A percentile compares a stretch with the other conserved stretches of the same genome.
Evolutionary conservation across 2,888 invertebrate species (phyloP).

Genomic region (Epistrophe grossulariae): DNA sequence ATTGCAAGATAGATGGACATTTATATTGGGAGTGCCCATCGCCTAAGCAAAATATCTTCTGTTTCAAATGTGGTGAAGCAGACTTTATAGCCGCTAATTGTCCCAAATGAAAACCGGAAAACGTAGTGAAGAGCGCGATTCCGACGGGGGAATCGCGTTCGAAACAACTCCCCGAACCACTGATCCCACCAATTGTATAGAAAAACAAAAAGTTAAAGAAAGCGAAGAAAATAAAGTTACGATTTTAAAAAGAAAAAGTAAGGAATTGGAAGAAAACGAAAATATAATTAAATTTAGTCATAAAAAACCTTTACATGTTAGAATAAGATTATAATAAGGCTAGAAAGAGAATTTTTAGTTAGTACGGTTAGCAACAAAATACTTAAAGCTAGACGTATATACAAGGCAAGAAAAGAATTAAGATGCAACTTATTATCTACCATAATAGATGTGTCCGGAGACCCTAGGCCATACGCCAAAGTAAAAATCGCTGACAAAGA

Average conservation of each 20-base stretch:
- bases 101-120: neutral
- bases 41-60: constrained; percentile 4
- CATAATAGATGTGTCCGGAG: neutral
- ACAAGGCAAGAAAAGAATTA: neutral
- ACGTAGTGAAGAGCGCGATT: neutral
- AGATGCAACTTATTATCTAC: neutral
- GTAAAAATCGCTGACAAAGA: neutral
- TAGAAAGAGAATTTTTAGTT: neutral
- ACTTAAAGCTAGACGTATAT: neutral
- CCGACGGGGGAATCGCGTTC: neutral
- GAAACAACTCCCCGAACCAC: neutral
- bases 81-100: neutral
- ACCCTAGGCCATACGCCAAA: constrained; percentile 4
- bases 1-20: neutral
- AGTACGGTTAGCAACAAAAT: neutral
- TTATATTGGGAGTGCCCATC: constrained; percentile 7
- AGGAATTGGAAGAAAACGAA: neutral
- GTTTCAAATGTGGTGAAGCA: neutral
- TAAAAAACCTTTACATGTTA: neutral
- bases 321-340: constrained; percentile 7
- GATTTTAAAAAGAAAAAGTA: neutral
- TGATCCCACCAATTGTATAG: neutral
- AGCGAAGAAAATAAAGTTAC: neutral
- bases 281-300: neutral
- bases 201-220: neutral